Percentiles rank a stretch among this genome's conserved stretches.
These are phyloP conservation scores for Donacobius atricapilla DNA, from an alignment of 2,113 vertebrate genomes.

Conservation along the genomic window DNA sequence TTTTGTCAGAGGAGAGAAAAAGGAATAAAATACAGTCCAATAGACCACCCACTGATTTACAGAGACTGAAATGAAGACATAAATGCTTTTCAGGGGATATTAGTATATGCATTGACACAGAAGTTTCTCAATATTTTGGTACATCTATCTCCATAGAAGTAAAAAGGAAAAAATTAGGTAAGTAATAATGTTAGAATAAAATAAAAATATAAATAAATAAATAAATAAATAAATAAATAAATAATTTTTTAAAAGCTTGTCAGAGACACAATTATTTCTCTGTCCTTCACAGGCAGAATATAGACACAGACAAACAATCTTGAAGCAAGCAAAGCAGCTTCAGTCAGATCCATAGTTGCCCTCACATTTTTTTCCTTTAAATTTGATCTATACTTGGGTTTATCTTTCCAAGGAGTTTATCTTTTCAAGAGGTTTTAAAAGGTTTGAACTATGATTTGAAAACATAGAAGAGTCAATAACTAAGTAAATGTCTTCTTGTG, in stretches of 20 bases:
- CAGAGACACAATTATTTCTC: neutral
- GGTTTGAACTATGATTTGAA: slow-evolving; percentile 1
- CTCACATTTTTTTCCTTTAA: neutral
- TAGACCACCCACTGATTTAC: neutral
- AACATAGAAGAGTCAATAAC: slow-evolving; percentile 32
- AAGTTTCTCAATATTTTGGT: neutral
- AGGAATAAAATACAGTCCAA: neutral
- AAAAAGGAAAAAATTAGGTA: neutral
- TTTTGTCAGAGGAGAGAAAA: neutral
- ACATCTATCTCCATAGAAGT: neutral
- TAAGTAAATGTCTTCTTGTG: slow-evolving; percentile 25
- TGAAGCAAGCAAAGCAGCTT: neutral
- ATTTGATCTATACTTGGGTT: slow-evolving; percentile 5
- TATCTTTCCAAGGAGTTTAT: slow-evolving; percentile 39
- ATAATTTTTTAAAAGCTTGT: neutral
- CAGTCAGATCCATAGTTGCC: neutral
- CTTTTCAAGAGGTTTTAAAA: slow-evolving; percentile 30
- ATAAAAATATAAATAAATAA: neutral
- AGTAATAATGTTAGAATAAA: neutral
- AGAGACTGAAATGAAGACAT: neutral
- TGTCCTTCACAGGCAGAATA: neutral
- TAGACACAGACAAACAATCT: neutral
- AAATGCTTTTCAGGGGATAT: neutral
- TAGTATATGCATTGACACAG: neutral
- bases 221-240: neutral